Conservation (phyloP, 2,888 invertebrate species). For the Volucella inflata region DNA sequence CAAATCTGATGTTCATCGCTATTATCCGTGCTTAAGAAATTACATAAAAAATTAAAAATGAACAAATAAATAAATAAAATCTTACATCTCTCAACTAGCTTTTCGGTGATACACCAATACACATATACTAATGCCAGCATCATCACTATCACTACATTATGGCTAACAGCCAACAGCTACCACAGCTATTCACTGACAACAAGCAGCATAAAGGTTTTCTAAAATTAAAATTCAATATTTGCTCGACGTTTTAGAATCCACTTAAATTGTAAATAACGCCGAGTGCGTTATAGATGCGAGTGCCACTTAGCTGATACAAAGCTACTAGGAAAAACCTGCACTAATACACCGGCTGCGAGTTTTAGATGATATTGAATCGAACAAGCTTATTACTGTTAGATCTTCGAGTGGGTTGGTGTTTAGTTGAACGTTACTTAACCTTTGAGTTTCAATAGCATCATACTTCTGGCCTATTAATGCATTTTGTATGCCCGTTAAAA, state of each 20-base stretch:
- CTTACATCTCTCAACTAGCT: slow-evolving; percentile 50
- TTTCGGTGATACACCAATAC: slow-evolving; percentile 43
- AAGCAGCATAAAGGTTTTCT: slow-evolving; percentile 57
- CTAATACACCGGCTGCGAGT: slow-evolving; percentile 47
- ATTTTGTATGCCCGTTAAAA: background rate
- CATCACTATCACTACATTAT: background rate
- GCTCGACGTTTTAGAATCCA: slow-evolving; percentile 77
- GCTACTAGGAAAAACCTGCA: slow-evolving; percentile 68
- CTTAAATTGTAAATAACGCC: slow-evolving; percentile 76
- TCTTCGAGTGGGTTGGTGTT: slow-evolving; percentile 49
- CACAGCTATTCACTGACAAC: slow-evolving; percentile 29
- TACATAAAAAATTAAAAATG: slow-evolving; percentile 56
- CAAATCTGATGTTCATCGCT: slow-evolving; percentile 58
- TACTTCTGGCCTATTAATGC: slow-evolving; percentile 17
- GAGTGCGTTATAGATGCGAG: slow-evolving; percentile 73
- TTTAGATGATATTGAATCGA: slow-evolving; percentile 54
- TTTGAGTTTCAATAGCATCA: slow-evolving; percentile 23
- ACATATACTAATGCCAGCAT: slow-evolving; percentile 7
- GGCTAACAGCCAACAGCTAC: slow-evolving; percentile 7
- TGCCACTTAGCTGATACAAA: slow-evolving; percentile 70
- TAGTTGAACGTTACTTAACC: slow-evolving; percentile 48
- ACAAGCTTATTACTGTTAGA: slow-evolving; percentile 71
- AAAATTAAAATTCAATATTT: slow-evolving; percentile 77
- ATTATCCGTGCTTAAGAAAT: slow-evolving; percentile 67
- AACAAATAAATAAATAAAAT: slow-evolving; percentile 34